Base-by-base conservation (phyloP, 2,113 vertebrate species). In the Poeciliopsis prolifica region DNA sequence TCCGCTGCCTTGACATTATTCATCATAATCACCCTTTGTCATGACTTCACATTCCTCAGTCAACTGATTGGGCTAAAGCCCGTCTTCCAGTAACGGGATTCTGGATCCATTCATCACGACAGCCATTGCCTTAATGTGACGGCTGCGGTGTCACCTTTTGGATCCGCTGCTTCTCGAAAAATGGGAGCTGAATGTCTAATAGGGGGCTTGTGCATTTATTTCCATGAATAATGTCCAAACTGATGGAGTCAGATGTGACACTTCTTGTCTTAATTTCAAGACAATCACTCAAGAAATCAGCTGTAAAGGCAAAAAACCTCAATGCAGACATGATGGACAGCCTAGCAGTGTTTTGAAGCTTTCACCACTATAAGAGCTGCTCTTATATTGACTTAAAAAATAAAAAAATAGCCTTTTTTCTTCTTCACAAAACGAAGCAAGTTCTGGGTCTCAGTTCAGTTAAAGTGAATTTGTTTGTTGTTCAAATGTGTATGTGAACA, bases 151-250 rank as follows among this genome's bases (percentile, higher is more conserved):
- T 65, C 77, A 51, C 70, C 60, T 65, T 81, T 71, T 64, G 66
- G 75, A 77, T 75, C 61, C 10, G 35, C 74, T 83, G 68, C 40
- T 69, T 74, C 77, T 70, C 31, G 31, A 73, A 78, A 75, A 67
- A 77, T 11, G 26, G 80, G 72, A 80, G 74, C n/a, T 30, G 70
- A 68, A 75, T 79, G 62, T 65, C 82, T 79, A 79, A 61, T 58
- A 66, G 33, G 60, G 68, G 42, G 75, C 64, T 48, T 64, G 35
- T 82, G 79, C 79, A 78, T 85, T 70, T 51, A 81, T 91, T 89
- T 85, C 68, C 85, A 87, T 91, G 75, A 75, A 80, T 82, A 73
- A 79, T 72, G 61, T 51, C 24, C 15, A 31, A 48, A n/a, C 30
- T 29, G 69, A 82, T 61, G 61, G 33, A 62, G 37, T 68, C 33